Evolutionary conservation across 2,888 invertebrate genomes (phyloP).

Genomic region (Holacanthella duospinosa): DNA sequence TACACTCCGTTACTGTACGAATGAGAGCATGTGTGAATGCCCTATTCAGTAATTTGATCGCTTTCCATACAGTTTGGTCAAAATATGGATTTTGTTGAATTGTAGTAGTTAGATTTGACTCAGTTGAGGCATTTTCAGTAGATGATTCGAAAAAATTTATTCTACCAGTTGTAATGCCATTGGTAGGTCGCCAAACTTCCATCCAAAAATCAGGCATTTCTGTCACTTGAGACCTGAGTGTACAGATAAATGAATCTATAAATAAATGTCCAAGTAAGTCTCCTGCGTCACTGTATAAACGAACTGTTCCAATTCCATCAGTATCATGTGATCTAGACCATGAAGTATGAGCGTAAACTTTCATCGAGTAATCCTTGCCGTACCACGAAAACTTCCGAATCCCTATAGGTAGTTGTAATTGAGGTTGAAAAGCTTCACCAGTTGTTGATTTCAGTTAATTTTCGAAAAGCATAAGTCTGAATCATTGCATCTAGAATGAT

Average conservation of each 20-base stretch:
- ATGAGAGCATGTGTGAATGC: neutral
- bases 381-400: constrained; percentile 21
- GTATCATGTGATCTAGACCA: constrained; percentile 4
- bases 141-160: neutral
- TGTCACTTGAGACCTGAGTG: neutral
- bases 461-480: constrained; percentile 13
- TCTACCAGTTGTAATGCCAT: neutral
- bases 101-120: neutral
- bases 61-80: neutral
- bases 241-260: neutral
- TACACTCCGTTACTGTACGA: neutral
- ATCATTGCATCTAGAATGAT: constrained; percentile 23
- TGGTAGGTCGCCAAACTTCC: neutral
- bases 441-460: constrained; percentile 3
- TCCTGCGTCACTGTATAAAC: neutral
- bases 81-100: neutral
- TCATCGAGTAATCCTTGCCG: neutral
- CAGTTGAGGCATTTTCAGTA: neutral
- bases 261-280: neutral
- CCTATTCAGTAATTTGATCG: neutral
- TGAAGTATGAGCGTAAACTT: constrained; percentile 13
- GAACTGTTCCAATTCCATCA: neutral
- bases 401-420: constrained; percentile 20
- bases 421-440: neutral
- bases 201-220: neutral